phyloP scores from a whole-genome alignment of 64 coral and sea anemone species.

The Pachyseris speciosa region DNA sequence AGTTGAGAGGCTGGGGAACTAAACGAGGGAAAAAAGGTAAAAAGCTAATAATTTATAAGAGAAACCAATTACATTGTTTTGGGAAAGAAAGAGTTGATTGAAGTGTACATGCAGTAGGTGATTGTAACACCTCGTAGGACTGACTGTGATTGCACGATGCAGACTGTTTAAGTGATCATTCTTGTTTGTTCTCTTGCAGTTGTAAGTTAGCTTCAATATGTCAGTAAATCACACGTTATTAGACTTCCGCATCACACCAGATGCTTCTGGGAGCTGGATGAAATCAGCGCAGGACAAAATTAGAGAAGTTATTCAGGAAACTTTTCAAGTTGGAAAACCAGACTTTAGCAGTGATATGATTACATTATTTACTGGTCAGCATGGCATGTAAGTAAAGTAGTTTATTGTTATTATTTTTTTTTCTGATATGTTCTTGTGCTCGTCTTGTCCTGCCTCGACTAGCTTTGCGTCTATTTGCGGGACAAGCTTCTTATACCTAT shows the following conservation, averaged over 20 bases:
- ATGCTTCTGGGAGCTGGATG: slow-evolving; percentile 36
- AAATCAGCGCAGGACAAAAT: slow-evolving; percentile 30
- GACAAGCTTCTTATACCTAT: too few species aligned
- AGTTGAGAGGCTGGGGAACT: too few species aligned
- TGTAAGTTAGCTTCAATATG: slow-evolving; percentile 17
- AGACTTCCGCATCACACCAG: slow-evolving; percentile 62
- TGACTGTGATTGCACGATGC: neutral
- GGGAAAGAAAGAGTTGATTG: too few species aligned
- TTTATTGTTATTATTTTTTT: too few species aligned
- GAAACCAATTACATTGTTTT: too few species aligned
- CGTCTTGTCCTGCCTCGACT: neutral
- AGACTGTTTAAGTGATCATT: too few species aligned
- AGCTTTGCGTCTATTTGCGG: too few species aligned
- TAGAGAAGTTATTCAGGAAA: slow-evolving; percentile 8
- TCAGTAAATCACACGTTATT: slow-evolving; percentile 70
- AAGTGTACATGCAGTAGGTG: neutral
- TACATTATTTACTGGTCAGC: neutral
- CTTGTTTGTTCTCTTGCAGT: neutral
- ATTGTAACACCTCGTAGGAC: neutral
- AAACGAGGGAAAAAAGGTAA: too few species aligned
- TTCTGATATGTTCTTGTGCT: neutral
- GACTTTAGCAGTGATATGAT: neutral
- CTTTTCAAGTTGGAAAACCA: neutral
- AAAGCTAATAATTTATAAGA: too few species aligned
- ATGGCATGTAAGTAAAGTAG: neutral